A percentile compares a stretch with the other conserved stretches of the same genome.
phyloP scores from a whole-genome alignment of 2,797 vertebrate species.

The Megalops cyprinoides region DNA sequence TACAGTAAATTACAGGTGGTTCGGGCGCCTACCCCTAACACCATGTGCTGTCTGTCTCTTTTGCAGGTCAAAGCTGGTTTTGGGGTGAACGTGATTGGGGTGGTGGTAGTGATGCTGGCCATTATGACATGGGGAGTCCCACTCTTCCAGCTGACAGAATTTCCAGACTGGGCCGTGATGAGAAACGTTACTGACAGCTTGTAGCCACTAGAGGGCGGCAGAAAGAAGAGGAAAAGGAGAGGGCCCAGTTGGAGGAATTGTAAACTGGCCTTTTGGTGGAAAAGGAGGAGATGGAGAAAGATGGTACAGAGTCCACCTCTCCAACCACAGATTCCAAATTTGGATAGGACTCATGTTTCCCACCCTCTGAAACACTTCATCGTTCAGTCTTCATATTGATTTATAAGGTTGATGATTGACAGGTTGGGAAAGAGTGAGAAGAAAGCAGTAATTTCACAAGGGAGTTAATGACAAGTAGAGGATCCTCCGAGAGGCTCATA shows the following conservation, averaged over 20 bases:
- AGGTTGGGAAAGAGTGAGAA: background rate
- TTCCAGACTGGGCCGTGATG: slow-evolving; percentile 85
- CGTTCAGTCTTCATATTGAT: slow-evolving; percentile 11
- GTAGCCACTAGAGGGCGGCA: slow-evolving; percentile 53
- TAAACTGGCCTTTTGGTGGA: slow-evolving; percentile 14
- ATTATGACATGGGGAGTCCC: slow-evolving; percentile 94
- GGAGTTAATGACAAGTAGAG: background rate
- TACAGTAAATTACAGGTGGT: background rate
- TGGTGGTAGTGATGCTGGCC: slow-evolving; percentile 91
- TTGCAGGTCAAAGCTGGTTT: slow-evolving; percentile 93
- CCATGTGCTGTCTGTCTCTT: slow-evolving; percentile 13
- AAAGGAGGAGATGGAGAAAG: slow-evolving; percentile 13
- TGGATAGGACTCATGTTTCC: slow-evolving; percentile 21
- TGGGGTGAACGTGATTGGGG: slow-evolving; percentile 93
- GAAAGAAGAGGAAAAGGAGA: background rate
- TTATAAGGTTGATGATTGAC: background rate
- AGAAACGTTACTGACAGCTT: slow-evolving; percentile 78
- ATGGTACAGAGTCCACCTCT: background rate
- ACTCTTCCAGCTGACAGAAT: slow-evolving; percentile 88
- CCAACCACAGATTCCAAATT: slow-evolving; percentile 30
- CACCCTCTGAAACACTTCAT: slow-evolving; percentile 23
- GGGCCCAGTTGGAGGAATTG: background rate
- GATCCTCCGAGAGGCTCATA: slow-evolving; percentile 11
- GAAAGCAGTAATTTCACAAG: background rate
- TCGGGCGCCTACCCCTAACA: background rate